These are phyloP conservation scores for Leucoma salicis DNA, from an alignment of 2,888 invertebrate species.

Conservation along the genomic window DNA sequence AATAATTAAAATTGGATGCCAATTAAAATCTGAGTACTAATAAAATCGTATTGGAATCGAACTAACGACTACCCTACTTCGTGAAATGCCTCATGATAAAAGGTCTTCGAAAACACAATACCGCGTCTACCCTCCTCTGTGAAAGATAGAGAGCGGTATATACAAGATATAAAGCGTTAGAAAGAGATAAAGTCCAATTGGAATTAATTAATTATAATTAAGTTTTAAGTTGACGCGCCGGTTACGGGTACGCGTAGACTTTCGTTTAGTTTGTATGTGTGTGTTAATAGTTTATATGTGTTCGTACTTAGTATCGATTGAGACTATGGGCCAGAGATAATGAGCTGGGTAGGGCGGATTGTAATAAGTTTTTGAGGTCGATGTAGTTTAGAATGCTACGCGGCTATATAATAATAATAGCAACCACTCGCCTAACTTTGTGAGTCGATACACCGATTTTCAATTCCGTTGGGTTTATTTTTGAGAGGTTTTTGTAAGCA, in stretches of 20 bases:
- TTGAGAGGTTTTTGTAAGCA: conserved; percentile 22
- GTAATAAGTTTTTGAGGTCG: conserved; percentile 76
- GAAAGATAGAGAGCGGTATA: conserved; percentile 62
- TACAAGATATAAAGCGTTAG: conserved; percentile 68
- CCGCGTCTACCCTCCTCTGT: conserved; percentile 66
- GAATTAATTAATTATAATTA: conserved; percentile 93
- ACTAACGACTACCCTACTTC: conserved; percentile 70
- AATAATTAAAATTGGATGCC: conserved; percentile 59
- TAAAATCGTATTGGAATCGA: conserved; percentile 77
- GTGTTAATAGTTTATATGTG: conserved; percentile 54
- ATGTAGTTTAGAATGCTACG: conserved; percentile 41
- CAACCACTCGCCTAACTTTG: conserved; percentile 21
- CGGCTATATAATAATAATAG: conserved; percentile 39
- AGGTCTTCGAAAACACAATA: conserved; percentile 81
- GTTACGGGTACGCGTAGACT: conserved; percentile 77
- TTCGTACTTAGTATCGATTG: conserved; percentile 75
- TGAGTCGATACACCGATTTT: conserved; percentile 20
- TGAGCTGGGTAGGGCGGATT: conserved; percentile 72
- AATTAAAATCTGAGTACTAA: conserved; percentile 76
- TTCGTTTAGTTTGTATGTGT: conserved; percentile 68
- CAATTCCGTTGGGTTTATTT: conserved; percentile 30
- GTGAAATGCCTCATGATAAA: conserved; percentile 77
- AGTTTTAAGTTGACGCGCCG: conserved; percentile 89
- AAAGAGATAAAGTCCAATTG: conserved; percentile 81
- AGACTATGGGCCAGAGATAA: conserved; percentile 77